These are phyloP conservation scores for Scaptodrosophila latifasciaeformis DNA, from an alignment of 2,888 invertebrate species.

Conservation along the genomic window DNA sequence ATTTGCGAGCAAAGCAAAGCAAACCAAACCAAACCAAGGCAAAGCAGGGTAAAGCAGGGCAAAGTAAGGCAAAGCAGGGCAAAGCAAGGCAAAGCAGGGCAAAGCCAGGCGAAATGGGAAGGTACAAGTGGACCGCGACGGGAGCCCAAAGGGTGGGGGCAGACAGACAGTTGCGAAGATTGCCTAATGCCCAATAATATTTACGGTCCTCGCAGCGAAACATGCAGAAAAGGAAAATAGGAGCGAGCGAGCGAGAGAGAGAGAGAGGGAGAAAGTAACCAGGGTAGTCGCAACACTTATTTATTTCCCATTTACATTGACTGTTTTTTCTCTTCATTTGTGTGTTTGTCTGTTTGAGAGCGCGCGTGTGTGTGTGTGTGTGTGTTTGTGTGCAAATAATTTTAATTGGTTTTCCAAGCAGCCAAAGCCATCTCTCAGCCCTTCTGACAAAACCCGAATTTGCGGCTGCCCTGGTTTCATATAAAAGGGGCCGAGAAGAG, in stretches of 20 bases:
- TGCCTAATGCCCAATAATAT: constrained; percentile 18
- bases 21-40: background rate
- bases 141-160: no score
- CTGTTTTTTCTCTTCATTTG: background rate
- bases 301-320: constrained; percentile 45
- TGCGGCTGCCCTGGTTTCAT: background rate
- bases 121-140: no score
- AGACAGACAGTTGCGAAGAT: constrained; percentile 42
- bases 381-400: constrained; percentile 45
- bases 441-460: background rate
- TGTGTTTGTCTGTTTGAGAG: background rate
- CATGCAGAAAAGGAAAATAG: no score
- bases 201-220: no score
- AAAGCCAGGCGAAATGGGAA: no score
- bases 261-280: background rate
- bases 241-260: no score
- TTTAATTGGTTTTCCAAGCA: constrained; percentile 55
- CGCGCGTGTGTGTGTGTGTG: no score
- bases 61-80: background rate
- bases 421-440: no score
- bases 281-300: background rate
- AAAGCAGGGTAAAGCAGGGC: background rate
- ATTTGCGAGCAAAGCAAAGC: constrained; percentile 32
- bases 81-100: background rate
- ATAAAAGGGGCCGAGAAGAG: background rate